A percentile compares a stretch with the other conserved stretches of the same genome.
phyloP scores from a whole-genome alignment of 2,113 vertebrate species.

The Pachycephala philippinensis region DNA sequence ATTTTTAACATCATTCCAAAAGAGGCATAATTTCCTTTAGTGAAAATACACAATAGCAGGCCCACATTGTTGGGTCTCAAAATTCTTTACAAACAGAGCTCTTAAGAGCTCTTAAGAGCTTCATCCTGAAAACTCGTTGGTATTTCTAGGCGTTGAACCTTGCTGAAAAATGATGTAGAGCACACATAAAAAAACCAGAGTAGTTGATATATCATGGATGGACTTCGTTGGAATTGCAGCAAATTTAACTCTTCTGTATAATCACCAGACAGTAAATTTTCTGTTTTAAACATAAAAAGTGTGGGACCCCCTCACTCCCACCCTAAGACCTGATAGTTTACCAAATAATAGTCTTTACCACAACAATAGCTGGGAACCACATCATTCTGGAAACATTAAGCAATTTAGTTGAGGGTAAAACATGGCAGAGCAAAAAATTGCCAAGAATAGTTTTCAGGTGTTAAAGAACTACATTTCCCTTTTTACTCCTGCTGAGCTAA shows the following conservation, averaged over 20 bases:
- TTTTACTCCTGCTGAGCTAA: neutral
- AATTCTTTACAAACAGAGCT: neutral
- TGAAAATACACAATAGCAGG: neutral
- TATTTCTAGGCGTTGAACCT: neutral
- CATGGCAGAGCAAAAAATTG: neutral
- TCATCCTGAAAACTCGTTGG: neutral
- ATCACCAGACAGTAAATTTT: neutral
- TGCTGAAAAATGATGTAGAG: neutral
- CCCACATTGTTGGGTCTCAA: neutral
- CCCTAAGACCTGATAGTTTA: neutral
- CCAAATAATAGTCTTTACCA: neutral
- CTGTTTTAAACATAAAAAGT: neutral
- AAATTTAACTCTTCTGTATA: neutral
- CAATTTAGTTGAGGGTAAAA: neutral
- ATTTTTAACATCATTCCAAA: neutral
- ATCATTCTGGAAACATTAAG: neutral
- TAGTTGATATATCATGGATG: neutral
- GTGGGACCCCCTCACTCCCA: rapidly evolving
- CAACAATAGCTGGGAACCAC: neutral
- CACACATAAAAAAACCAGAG: neutral
- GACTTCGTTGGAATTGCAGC: neutral
- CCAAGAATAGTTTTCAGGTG: neutral
- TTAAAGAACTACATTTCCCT: neutral
- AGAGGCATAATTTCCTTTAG: neutral
- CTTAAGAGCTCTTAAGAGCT: neutral